Evolutionary conservation across 2,113 vertebrate genomes (phyloP).

Genomic region (Pseudopodoces humilis): DNA sequence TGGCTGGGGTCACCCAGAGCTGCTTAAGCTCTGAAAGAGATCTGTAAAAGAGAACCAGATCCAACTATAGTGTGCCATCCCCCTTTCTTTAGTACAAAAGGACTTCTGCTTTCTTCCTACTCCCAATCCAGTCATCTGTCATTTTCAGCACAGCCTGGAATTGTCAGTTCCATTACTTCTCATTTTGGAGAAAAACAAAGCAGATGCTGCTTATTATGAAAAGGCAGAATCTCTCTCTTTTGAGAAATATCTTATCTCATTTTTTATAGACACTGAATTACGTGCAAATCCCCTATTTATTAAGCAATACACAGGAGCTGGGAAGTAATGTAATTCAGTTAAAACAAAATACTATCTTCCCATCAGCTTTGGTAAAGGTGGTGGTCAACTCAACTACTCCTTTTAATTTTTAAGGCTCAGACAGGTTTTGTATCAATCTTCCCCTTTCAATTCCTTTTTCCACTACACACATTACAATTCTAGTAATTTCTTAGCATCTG

Average conservation of each 20-base stretch:
- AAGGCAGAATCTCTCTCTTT: conserved; percentile 11
- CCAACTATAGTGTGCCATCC: not conserved
- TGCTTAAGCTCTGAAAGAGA: not conserved
- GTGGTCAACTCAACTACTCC: not conserved
- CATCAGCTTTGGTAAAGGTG: not conserved
- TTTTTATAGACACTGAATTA: not conserved
- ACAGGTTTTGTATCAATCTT: not conserved
- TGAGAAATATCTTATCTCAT: not conserved
- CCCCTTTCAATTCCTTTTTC: not conserved
- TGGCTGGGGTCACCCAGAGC: not conserved
- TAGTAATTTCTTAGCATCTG: not conserved
- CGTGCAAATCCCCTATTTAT: not conserved
- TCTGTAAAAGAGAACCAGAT: not conserved
- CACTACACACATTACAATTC: not conserved
- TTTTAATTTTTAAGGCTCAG: not conserved
- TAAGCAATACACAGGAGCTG: not conserved
- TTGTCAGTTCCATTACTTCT: conserved; percentile 52
- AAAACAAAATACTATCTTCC: not conserved
- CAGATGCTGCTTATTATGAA: conserved; percentile 1
- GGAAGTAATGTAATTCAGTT: not conserved
- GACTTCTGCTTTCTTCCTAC: conserved; percentile 39
- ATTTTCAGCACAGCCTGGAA: conserved; percentile 43
- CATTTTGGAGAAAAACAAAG: conserved; percentile 39
- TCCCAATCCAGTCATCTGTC: conserved; percentile 43
- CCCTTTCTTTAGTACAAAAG: conserved; percentile 35